Conservation (phyloP, 92 coral and sea anemone genomes). For the Parazoanthus swiftii region DNA sequence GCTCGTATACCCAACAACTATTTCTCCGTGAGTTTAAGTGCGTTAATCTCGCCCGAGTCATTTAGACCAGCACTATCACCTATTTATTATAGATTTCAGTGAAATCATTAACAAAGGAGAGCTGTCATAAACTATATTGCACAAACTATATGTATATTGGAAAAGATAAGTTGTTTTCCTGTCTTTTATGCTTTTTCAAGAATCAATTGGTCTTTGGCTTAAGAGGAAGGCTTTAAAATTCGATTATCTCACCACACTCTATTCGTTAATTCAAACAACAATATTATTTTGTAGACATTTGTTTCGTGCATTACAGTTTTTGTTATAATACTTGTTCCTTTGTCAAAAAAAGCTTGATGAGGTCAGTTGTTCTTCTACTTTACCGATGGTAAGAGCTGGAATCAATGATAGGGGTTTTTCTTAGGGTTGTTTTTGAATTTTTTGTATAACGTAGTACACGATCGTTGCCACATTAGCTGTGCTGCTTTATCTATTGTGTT, state of each 20-base stretch:
- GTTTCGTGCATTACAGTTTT: background rate
- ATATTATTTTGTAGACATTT: background rate
- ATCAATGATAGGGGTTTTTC: no score
- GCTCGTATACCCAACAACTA: background rate
- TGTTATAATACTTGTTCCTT: background rate
- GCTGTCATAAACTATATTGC: conserved; percentile 42
- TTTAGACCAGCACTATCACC: conserved; percentile 3
- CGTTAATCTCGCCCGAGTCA: background rate
- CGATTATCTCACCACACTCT: conserved; percentile 19
- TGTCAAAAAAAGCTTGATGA: background rate
- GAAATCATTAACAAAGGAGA: conserved; percentile 14
- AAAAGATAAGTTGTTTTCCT: conserved; percentile 28
- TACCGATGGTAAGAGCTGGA: no score
- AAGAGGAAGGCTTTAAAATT: conserved; percentile 1
- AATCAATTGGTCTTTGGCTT: conserved; percentile 32
- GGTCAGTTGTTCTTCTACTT: background rate
- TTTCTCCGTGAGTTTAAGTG: conserved; percentile 5
- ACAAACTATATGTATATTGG: conserved; percentile 32
- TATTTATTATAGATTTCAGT: background rate
- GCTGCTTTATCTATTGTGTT: background rate
- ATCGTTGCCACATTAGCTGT: background rate
- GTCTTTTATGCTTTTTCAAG: conserved; percentile 14
- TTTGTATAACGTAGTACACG: background rate
- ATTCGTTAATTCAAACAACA: conserved; percentile 11
- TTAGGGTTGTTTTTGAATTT: no score